Base-by-base conservation (phyloP, 2,113 vertebrate genomes). In the Dasypus novemcinctus region DNA sequence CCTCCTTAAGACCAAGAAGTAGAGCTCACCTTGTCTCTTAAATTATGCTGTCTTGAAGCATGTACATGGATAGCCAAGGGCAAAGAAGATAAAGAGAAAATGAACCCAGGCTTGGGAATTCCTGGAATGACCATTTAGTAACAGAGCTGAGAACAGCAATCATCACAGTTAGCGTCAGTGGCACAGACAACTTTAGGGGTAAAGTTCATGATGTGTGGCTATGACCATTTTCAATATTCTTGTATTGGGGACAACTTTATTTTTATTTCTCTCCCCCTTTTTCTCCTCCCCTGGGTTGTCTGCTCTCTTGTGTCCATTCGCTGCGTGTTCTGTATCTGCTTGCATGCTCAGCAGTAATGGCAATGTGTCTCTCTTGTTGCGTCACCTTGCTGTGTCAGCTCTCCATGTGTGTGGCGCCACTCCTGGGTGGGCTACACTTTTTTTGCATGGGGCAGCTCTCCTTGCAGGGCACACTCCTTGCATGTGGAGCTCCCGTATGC, bases 61-160 rank as follows among this genome's bases (percentile, higher is more conserved):
- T 46, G n/a, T 79, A 15, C 3, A 46, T 29, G 31, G 41, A 46
- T 29, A 33, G 41, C 49, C 43, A 90, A 2, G 41, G 69, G 17
- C 66, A 84, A 68, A 94, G 89, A 92, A n/a, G 36, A 63, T 18
- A 63, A 95, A 89, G 38, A 46, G 84, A 61, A 82, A 33, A 86
- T 7, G 43, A 74, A 61, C 9, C 57, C 78, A 38, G 52, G 8
- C 63, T 95, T 92, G 25, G 29, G 25, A 18, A 75, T 38, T 46
- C 85, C 61, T 25, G 78, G 69, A 82, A 82, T 23, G 23, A 78
- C 36, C n/a, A 57, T 31, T 49, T 18, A 66, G 31, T 17, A 43
- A 46, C 91, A 83, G 17, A 66, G 61, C 36, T 33, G 72, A 61
- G 4, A 63, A 31, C 49, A 90, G 66, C 38, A 78, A 38, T 43